phyloP scores from a whole-genome alignment of 2,797 vertebrate species.

The Lepus townsendii region DNA sequence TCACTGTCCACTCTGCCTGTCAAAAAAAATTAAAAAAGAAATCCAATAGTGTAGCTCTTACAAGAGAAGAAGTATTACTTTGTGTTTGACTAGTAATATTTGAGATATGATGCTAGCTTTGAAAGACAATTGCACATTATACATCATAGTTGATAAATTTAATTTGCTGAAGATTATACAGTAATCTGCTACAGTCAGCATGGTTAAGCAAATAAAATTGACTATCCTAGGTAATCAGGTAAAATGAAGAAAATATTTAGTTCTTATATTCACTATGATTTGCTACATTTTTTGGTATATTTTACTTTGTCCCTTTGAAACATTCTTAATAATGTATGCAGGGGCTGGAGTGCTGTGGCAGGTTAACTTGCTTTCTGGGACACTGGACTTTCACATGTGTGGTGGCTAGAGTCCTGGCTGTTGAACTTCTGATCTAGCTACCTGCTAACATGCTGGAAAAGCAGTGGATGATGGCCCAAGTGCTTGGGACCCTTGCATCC shows the following conservation, averaged over 20 bases:
- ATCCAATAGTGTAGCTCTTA: not conserved
- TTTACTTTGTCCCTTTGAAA: not conserved
- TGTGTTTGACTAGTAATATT: not conserved
- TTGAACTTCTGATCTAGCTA: too few species aligned
- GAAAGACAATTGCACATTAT: not conserved
- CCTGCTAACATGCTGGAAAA: too few species aligned
- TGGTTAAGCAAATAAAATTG: not conserved
- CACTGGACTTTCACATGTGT: too few species aligned
- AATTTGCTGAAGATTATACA: not conserved
- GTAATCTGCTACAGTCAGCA: not conserved
- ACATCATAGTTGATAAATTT: slow-evolving; percentile 12
- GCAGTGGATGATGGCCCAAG: too few species aligned
- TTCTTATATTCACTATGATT: slow-evolving; percentile 3
- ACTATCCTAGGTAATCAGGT: not conserved
- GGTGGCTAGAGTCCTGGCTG: too few species aligned
- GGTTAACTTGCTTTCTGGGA: too few species aligned
- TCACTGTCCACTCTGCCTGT: too few species aligned
- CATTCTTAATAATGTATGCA: not conserved
- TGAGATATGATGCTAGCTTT: not conserved
- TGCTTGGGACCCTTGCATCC: too few species aligned
- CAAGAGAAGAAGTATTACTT: not conserved
- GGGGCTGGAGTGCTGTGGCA: too few species aligned
- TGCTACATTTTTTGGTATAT: not conserved
- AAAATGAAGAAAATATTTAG: slow-evolving; percentile 53
- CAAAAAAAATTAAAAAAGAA: not conserved